Evolutionary conservation across 2,113 vertebrate species (phyloP).

Genomic region (Notothenia rossii): DNA sequence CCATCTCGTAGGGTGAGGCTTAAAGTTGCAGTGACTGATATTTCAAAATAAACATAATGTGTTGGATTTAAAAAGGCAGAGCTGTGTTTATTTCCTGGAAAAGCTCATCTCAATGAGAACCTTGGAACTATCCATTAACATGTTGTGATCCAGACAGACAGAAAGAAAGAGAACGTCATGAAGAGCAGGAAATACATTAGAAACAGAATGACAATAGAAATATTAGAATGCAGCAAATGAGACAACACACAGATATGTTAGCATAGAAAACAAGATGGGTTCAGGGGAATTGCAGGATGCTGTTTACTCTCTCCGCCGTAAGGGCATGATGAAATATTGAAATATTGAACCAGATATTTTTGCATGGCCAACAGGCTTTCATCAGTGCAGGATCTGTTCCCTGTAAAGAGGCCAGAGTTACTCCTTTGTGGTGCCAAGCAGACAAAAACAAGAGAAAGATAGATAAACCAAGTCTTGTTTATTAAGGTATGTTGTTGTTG

Average conservation of each 20-base stretch:
- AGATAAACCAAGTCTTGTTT: background rate
- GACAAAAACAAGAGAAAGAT: conserved; percentile 31
- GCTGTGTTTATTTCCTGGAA: background rate
- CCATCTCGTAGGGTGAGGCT: no score
- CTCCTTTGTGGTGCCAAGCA: conserved; percentile 43
- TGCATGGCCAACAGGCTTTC: conserved; percentile 70
- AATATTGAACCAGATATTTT: conserved; percentile 74
- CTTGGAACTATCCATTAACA: background rate
- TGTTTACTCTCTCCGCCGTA: conserved; percentile 61
- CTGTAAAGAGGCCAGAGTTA: conserved; percentile 58
- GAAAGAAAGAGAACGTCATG: background rate
- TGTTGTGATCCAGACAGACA: conserved; percentile 8
- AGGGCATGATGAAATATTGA: conserved; percentile 75
- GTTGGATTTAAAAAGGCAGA: background rate
- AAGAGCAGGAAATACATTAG: conserved; percentile 1
- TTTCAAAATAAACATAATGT: conserved; percentile 2
- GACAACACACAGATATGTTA: conserved; percentile 34
- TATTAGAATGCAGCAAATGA: background rate
- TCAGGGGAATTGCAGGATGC: conserved; percentile 44
- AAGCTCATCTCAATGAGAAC: background rate
- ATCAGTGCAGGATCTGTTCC: conserved; percentile 54
- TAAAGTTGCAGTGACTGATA: background rate
- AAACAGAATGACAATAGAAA: background rate
- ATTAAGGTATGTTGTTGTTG: background rate
- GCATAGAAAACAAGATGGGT: conserved; percentile 35